Percentiles rank a stretch among this genome's conserved stretches.
These are phyloP conservation scores for Falcaria lacertinaria DNA, from an alignment of 2,888 invertebrate genomes.

Conservation along the genomic window DNA sequence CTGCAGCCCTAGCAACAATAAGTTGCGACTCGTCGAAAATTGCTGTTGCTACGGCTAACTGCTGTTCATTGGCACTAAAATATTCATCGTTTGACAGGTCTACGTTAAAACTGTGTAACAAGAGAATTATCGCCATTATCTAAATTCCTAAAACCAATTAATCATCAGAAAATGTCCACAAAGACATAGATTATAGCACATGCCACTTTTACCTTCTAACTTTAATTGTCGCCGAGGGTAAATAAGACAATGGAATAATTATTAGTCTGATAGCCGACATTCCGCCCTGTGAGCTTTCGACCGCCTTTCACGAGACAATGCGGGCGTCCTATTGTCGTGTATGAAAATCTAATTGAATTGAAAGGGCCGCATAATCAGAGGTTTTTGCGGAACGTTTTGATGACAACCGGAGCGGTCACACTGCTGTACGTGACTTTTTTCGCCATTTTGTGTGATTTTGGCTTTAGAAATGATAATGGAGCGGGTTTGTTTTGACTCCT, in stretches of 20 bases:
- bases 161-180: neutral
- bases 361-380: conserved; percentile 6
- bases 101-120: too few relatives aligned
- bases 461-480: conserved; percentile 5
- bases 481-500: too few relatives aligned
- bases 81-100: too few relatives aligned
- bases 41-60: too few relatives aligned
- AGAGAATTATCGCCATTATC: too few relatives aligned
- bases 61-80: too few relatives aligned
- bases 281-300: conserved; percentile 14
- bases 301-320: conserved; percentile 33
- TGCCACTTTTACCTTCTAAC: conserved; percentile 7
- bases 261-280: conserved; percentile 45
- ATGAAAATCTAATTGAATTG: conserved; percentile 51
- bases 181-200: conserved; percentile 6
- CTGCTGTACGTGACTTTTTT: neutral
- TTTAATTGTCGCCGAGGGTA: conserved; percentile 21
- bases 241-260: conserved; percentile 62
- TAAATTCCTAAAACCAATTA: neutral
- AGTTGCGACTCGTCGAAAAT: too few relatives aligned
- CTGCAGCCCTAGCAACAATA: too few relatives aligned
- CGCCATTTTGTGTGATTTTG: conserved; percentile 1
- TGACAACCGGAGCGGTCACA: neutral
- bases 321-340: conserved; percentile 38
- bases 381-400: neutral